Evolutionary conservation across 2,113 vertebrate species (phyloP), one percentile per base, ranked within the genome.

Genomic region (Pseudonaja textilis): DNA sequence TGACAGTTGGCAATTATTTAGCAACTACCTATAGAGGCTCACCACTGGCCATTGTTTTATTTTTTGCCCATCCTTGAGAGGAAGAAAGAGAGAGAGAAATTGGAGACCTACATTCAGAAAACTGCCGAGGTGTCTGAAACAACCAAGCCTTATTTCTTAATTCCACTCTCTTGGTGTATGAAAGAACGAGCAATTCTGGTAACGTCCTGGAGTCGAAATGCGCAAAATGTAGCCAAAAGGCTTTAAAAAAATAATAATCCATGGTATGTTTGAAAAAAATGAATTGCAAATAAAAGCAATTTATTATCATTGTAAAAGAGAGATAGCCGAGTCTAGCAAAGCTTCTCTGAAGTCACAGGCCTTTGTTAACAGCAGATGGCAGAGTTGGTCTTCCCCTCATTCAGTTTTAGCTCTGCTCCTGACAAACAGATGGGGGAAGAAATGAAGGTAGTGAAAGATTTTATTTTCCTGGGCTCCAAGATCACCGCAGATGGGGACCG

Each of bases 341-440:
- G 89, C 92, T 93, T 69, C 93, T 64, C 47, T 45, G 14, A 26
- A 50, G 0, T 34, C 12, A 26, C 2, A 29, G 3, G 22, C 14
- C 0, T 14, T 0, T 85, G 1, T 14, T 87, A 34, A 92, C 98
- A 92, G 95, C 95, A 98, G 97, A 93, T 97, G 97, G 97, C 94
- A 89, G 54, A 3, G 47, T 2, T 0, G 85, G 92, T 1, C 93
- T 4, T 61, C 11, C 3, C 3, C 3, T 61, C 25, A 7, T 61
- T 61, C 59, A 26, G 59, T 61, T 11, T 61, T 26, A 61, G 59
- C 25, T 1, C 59, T 12, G 47, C 47, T 50, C 50, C 50, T 52
- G 50, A 1, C 50, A 52, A 52, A 52, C 12, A 10, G 10, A 12
- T 52, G 50, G 2, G 50, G 50, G 50, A 52, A 52, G 50, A 52